Conservation (phyloP, 2,888 invertebrate species). For the Macrophya annulata region DNA sequence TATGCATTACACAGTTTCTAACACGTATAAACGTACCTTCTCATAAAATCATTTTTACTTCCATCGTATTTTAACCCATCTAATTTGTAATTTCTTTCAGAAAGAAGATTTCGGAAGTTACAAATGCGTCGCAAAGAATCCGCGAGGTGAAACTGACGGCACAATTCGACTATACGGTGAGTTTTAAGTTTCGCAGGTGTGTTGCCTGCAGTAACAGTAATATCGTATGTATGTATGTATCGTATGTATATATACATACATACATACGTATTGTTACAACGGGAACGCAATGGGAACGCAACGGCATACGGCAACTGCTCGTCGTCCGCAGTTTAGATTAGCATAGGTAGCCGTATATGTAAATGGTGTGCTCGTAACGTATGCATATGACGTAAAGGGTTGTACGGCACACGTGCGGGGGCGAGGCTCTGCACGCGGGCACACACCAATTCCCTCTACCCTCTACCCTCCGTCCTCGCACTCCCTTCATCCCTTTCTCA, state of each 20-base stretch:
- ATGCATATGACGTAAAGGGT: slow-evolving; percentile 72
- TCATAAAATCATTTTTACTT: too few relatives aligned
- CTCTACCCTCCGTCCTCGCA: background rate
- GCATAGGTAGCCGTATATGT: slow-evolving; percentile 54
- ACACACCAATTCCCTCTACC: slow-evolving; percentile 43
- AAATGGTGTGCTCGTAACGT: slow-evolving; percentile 66
- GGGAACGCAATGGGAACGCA: background rate
- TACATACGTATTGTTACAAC: slow-evolving; percentile 8
- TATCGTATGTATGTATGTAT: background rate
- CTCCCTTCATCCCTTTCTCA: slow-evolving; percentile 28
- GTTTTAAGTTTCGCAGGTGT: slow-evolving; percentile 75
- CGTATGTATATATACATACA: background rate
- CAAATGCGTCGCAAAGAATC: slow-evolving; percentile 95
- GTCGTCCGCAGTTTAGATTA: slow-evolving; percentile 44
- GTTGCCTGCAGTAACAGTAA: background rate
- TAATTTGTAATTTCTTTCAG: slow-evolving; percentile 74
- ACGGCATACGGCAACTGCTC: background rate
- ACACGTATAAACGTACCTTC: too few relatives aligned
- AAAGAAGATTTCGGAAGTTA: slow-evolving; percentile 92
- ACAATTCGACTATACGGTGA: slow-evolving; percentile 94
- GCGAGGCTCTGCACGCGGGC: slow-evolving; percentile 39
- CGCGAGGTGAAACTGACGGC: slow-evolving; percentile 94
- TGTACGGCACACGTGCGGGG: slow-evolving; percentile 57
- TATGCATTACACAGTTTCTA: background rate
- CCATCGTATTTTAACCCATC: background rate